These are phyloP conservation scores for Diceros bicornis DNA, from an alignment of 2,797 vertebrate genomes.

Conservation along the genomic window DNA sequence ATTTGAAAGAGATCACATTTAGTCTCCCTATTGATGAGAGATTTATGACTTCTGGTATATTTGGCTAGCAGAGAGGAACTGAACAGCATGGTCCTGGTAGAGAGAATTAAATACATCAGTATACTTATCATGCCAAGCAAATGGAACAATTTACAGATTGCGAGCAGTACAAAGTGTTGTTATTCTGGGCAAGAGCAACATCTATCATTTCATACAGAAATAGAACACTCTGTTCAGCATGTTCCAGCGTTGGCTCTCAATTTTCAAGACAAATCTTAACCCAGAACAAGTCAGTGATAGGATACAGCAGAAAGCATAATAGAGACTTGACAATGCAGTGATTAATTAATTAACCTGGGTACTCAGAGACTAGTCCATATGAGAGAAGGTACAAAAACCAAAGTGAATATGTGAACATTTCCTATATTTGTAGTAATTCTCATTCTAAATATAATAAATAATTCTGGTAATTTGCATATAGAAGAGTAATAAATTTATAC, in stretches of 20 bases:
- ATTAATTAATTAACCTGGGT: conserved; percentile 72
- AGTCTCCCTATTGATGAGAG: conserved; percentile 31
- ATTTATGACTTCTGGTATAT: conserved; percentile 49
- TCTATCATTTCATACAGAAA: conserved; percentile 77
- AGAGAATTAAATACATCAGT: conserved; percentile 67
- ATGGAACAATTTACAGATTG: conserved; percentile 70
- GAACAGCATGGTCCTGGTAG: conserved; percentile 14
- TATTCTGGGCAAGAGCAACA: conserved; percentile 74
- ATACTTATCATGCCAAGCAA: conserved; percentile 71
- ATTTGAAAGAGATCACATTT: conserved; percentile 27
- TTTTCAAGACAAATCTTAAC: conserved; percentile 68
- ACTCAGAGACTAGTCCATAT: background rate
- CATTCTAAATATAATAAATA: background rate
- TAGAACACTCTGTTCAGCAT: conserved; percentile 67
- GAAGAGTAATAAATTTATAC: background rate
- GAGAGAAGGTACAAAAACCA: background rate
- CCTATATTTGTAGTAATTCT: background rate
- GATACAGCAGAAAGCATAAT: background rate
- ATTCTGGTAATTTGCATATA: background rate
- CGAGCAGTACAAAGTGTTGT: conserved; percentile 56
- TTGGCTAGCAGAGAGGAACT: conserved; percentile 49
- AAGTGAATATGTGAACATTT: background rate
- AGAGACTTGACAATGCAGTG: conserved; percentile 30
- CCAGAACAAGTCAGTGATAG: conserved; percentile 53
- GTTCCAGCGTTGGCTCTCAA: conserved; percentile 65